Percentiles rank a stretch among this genome's conserved stretches.
phyloP scores from a whole-genome alignment of 1,140 invertebrate genomes.

The Drosophila insularis region DNA sequence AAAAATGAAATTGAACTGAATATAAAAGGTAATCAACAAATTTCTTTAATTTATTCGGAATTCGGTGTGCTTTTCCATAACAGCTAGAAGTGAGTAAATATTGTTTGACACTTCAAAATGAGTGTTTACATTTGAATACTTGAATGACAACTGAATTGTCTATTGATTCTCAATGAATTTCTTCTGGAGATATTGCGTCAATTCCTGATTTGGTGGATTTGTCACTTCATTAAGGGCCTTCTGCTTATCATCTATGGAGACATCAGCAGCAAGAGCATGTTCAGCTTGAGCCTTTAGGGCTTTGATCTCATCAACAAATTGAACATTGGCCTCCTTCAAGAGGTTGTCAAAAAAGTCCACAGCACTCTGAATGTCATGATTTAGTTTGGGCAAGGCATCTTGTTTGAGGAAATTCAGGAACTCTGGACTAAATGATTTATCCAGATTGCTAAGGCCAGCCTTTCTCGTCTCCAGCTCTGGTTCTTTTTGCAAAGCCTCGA shows the following conservation, averaged over 20 bases:
- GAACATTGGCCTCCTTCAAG: constrained; percentile 16
- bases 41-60: background rate
- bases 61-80: background rate
- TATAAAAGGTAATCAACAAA: constrained; percentile 5
- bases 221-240: constrained; percentile 51
- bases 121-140: background rate
- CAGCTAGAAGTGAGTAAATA: background rate
- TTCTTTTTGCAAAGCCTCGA: constrained; percentile 36
- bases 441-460: constrained; percentile 37
- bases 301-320: constrained; percentile 44
- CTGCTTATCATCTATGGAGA: constrained; percentile 55
- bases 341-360: constrained; percentile 51
- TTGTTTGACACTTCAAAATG: background rate
- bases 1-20: background rate
- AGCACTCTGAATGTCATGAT: constrained; percentile 39
- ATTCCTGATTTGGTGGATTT: constrained; percentile 42
- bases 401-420: constrained; percentile 52
- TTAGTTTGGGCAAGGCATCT: constrained; percentile 48
- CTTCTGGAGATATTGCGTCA: constrained; percentile 53
- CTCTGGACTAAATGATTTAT: constrained; percentile 45
- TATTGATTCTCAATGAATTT: constrained; percentile 54
- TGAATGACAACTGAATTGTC: background rate
- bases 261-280: constrained; percentile 31
- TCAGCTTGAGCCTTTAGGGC: constrained; percentile 43
- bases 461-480: constrained; percentile 44